Evolutionary conservation across 2,888 invertebrate species (phyloP).

Genomic region (Lobophora halterata): DNA sequence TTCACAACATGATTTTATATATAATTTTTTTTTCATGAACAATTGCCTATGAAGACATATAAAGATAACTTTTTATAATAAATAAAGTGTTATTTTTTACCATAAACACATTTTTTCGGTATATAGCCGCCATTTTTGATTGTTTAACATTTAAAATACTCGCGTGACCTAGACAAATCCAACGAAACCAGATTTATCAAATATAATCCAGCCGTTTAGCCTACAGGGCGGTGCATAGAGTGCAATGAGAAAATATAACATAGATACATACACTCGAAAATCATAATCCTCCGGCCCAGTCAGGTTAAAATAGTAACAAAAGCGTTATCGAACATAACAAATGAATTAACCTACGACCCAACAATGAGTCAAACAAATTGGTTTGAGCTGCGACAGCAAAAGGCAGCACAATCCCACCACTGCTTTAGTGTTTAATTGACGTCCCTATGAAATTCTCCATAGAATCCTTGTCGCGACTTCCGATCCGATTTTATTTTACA

Average conservation of each 20-base stretch:
- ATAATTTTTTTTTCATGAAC: too few relatives aligned
- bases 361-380: slow-evolving; percentile 48
- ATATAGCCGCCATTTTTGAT: too few relatives aligned
- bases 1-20: too few relatives aligned
- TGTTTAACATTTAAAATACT: too few relatives aligned
- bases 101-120: too few relatives aligned
- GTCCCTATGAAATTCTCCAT: slow-evolving; percentile 53
- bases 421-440: slow-evolving; percentile 48
- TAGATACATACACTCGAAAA: slow-evolving; percentile 5
- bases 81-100: too few relatives aligned
- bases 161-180: too few relatives aligned
- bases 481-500: slow-evolving; percentile 6
- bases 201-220: too few relatives aligned
- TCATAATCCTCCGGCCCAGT: slow-evolving; percentile 12
- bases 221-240: too few relatives aligned
- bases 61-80: too few relatives aligned
- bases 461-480: neutral
- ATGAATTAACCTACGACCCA: slow-evolving; percentile 35
- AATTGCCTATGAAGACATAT: too few relatives aligned
- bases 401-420: slow-evolving; percentile 42
- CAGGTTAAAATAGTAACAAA: slow-evolving; percentile 22
- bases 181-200: too few relatives aligned
- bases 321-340: slow-evolving; percentile 29
- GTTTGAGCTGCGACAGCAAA: slow-evolving; percentile 33
- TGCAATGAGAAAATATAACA: slow-evolving; percentile 2